phyloP scores from a whole-genome alignment of 2,888 invertebrate species.

The Noctua pronuba region DNA sequence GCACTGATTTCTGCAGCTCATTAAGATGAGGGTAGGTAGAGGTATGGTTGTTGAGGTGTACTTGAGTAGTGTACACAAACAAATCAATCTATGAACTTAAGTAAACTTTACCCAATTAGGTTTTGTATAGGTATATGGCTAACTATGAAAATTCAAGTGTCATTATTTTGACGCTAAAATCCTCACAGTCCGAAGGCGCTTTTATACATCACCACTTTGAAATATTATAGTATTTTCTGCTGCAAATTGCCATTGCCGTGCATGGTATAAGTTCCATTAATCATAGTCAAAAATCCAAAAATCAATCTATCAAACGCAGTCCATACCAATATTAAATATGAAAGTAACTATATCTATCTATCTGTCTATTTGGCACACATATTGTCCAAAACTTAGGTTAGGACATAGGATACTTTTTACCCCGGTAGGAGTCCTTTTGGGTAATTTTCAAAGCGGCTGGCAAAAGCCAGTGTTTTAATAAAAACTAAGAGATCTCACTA shows the following conservation, averaged over 20 bases:
- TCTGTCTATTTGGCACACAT: not conserved
- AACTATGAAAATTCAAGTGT: not conserved
- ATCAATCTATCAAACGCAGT: not conserved
- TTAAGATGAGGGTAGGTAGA: slow-evolving; percentile 27
- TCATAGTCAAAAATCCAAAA: not conserved
- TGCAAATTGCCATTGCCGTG: not conserved
- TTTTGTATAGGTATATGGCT: not conserved
- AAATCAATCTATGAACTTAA: not conserved
- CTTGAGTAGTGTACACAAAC: not conserved
- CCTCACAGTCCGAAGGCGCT: too few species aligned
- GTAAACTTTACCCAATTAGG: not conserved
- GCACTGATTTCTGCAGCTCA: slow-evolving; percentile 38
- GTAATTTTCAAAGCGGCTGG: not conserved
- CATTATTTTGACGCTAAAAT: too few species aligned
- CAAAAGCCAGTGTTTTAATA: not conserved
- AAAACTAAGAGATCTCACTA: not conserved
- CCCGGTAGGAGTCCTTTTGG: not conserved
- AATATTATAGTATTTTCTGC: not conserved
- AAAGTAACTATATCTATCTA: not conserved
- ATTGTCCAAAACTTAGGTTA: not conserved
- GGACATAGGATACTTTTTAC: not conserved
- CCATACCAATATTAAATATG: not conserved
- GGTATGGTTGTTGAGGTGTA: not conserved
- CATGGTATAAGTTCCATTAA: not conserved
- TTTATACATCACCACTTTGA: not conserved